Evolutionary conservation across 2,888 invertebrate species (phyloP), one percentile per base, ranked within the genome.

Genomic region (Lottia scabra): DNA sequence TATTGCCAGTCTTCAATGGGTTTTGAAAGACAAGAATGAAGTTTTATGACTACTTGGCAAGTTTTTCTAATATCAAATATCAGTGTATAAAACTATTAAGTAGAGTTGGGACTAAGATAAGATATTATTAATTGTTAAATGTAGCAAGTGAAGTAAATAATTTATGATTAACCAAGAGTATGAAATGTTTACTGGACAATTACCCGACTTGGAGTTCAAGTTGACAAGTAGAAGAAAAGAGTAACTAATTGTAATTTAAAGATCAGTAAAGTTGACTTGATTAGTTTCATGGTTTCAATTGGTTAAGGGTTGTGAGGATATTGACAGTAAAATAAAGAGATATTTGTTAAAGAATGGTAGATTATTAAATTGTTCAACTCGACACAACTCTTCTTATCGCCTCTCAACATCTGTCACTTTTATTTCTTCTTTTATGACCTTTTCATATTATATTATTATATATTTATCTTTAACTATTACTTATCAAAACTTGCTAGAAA

Each of bases 171-270:
- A 56, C 56, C 1, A 19, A 0, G 56, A 13, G 56, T 56, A 12
- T 10, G 56, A 56, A 23, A 56, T 56, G 56, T 56, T 56, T 56
- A 23, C 56, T 19, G 12, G 56, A 23, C 56, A 56, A 56, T 56
- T 56, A 23, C 10, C 19, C 12, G 23, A 23, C 56, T 23, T 23
- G 19, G 56, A 2, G 56, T 23, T 56, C 19, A 23, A 23, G 23
- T 19, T 56, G 56, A 56, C 56, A 56, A 56, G 56, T 56, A 38
- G 65, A 62, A 43, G 19, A 43, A 70, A 70, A 66, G 38, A 66
- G 65, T 70, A 65, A 65, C 65, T 70, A 70, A 65, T 70, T 46
- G 48, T 27, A 23, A 65, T 70, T 70, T 65, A 70, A 65, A 43
- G 65, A 38, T 62, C 48, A 43, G 26, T 62, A 56, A 66, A 66